Evolutionary conservation across 2,113 vertebrate species (phyloP), one percentile per base, ranked within the genome.

Genomic region (Sitta europaea): DNA sequence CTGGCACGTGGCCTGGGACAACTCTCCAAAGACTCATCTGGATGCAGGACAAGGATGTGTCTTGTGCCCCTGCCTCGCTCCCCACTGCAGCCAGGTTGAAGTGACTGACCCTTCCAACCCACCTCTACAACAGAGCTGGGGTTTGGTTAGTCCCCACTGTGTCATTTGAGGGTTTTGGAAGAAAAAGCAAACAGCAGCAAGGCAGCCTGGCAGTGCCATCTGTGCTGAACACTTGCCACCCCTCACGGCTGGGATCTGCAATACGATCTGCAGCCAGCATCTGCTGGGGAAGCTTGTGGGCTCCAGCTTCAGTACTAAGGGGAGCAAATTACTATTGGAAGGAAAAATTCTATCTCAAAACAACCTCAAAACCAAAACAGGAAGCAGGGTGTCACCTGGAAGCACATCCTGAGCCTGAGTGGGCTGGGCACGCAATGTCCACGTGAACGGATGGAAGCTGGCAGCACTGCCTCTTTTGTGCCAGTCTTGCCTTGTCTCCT

Each of bases 401-500:
- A 79, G 33, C 4, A 0, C 0, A 0, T 50, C 35, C 47, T 77
- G 51, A 61, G 35, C 29, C 42, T 47, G 18, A 31, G 12, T 33
- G 50, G 65, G 45, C 45, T 51, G 61, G 67, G 6, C n/a, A n/a
- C n/a, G n/a, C n/a, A n/a, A n/a, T n/a, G n/a, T n/a, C n/a, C n/a
- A n/a, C n/a, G n/a, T n/a, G n/a, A n/a, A n/a, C n/a, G 1, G 58
- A 10, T 43, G 20, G 38, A 40, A 63, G 25, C 11, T 5, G 2
- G 38, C 8, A 57, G 58, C 0, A 0, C 20, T 42, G 50, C 24
- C 5, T n/a, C 35, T 20, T 47, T 63, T 48, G 43, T 67, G 40
- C 43, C 43, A 48, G 31, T 29, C 31, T 66, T 40, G 17, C 21
- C 33, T 62, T 38, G 14, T 8, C 24, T 59, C 28, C 57, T 73